Conservation (phyloP, 2,113 vertebrate genomes). For the Alectura lathami region DNA sequence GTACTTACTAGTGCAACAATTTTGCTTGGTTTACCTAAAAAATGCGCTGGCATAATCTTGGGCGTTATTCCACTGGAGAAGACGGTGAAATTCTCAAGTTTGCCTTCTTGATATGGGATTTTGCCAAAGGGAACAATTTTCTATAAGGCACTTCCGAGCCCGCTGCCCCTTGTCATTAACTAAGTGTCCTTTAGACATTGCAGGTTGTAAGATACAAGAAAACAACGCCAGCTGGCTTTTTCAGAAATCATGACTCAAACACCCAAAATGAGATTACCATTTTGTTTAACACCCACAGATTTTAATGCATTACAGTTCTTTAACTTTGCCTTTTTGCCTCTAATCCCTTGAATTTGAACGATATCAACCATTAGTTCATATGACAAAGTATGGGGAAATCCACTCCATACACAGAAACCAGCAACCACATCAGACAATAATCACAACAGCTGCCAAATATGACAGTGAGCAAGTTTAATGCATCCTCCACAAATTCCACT, state of each 20-base stretch:
- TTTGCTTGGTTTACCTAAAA: background rate
- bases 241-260: background rate
- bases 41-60: background rate
- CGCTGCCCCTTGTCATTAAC: background rate
- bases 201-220: background rate
- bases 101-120: background rate
- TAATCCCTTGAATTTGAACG: background rate
- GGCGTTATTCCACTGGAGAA: background rate
- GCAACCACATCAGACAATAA: background rate
- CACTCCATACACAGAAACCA: background rate
- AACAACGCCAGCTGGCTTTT: background rate
- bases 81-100: background rate
- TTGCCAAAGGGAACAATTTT: background rate
- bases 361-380: background rate
- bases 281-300: background rate
- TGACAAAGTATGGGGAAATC: background rate
- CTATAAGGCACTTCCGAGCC: slow-evolving; percentile 11
- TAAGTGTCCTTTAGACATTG: background rate
- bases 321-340: background rate
- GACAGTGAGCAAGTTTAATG: background rate
- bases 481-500: background rate
- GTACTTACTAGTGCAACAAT: background rate
- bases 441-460: background rate
- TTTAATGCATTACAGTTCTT: background rate
- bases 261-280: background rate